Evolutionary conservation across 2,113 vertebrate genomes (phyloP).

Genomic region (Nyctibius bracteatus): DNA sequence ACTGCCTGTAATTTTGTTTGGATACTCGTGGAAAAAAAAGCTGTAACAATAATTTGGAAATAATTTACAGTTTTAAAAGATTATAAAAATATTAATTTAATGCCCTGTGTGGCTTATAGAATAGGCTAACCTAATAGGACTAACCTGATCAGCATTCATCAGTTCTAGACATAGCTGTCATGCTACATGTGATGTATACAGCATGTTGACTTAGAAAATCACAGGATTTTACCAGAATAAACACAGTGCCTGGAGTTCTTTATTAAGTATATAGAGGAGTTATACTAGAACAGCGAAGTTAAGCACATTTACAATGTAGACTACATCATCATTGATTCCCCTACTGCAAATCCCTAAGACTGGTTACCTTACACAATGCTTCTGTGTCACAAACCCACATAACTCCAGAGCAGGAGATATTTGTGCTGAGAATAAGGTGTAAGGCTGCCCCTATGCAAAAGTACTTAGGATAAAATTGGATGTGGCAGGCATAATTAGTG

Average conservation of each 20-base stretch:
- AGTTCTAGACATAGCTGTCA: background rate
- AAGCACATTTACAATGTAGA: background rate
- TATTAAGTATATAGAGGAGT: background rate
- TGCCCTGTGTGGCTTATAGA: background rate
- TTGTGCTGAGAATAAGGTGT: background rate
- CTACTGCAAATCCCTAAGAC: background rate
- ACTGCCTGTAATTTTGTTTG: constrained; percentile 14
- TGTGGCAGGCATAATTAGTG: background rate
- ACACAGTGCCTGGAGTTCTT: background rate
- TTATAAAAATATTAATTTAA: background rate
- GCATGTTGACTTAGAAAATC: background rate
- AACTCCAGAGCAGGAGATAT: background rate
- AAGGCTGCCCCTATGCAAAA: background rate
- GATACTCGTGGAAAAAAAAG: background rate
- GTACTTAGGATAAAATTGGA: background rate
- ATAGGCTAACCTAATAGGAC: background rate
- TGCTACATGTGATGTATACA: accelerated
- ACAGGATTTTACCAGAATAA: background rate
- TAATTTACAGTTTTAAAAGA: background rate
- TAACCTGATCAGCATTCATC: background rate
- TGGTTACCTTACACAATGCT: background rate
- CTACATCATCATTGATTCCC: background rate
- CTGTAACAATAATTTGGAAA: background rate
- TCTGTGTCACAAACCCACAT: background rate
- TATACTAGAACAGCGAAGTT: background rate